Evolutionary conservation across 2,113 vertebrate species (phyloP).

Genomic region (Tympanuchus pallidicinctus): DNA sequence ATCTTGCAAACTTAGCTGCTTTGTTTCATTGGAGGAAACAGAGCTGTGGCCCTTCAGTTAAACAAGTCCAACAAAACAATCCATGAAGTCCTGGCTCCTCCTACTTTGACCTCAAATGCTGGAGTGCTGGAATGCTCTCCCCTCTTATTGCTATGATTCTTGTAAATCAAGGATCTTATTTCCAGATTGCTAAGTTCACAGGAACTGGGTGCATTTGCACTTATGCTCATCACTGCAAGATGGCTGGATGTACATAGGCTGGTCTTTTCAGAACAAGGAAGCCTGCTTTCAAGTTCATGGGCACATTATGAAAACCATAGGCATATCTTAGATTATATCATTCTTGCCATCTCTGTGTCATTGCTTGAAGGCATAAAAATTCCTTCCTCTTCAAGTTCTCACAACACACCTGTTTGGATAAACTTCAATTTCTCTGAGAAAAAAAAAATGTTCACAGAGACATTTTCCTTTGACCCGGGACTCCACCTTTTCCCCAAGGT

Average conservation of each 20-base stretch:
- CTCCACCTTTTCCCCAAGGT: conserved; percentile 61
- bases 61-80: not conserved
- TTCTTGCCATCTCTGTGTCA: conserved; percentile 35
- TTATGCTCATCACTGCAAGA: not conserved
- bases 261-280: conserved; percentile 17
- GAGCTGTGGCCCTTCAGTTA: not conserved
- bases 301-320: not conserved
- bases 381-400: conserved; percentile 68
- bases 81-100: not conserved
- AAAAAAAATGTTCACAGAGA: conserved; percentile 49
- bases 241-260: not conserved
- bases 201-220: not conserved
- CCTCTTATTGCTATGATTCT: not conserved
- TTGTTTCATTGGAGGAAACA: not conserved
- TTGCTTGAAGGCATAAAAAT: conserved; percentile 64
- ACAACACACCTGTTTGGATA: conserved; percentile 69
- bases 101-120: not conserved
- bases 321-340: conserved; percentile 24
- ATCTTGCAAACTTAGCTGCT: not conserved
- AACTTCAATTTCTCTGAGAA: conserved; percentile 49
- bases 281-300: not conserved
- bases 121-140: not conserved
- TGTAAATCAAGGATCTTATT: not conserved
- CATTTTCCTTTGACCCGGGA: conserved; percentile 65
- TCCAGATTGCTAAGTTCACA: conserved; percentile 20